phyloP scores from a whole-genome alignment of 92 coral and sea anemone genomes.

The Galaxea fascicularis region DNA sequence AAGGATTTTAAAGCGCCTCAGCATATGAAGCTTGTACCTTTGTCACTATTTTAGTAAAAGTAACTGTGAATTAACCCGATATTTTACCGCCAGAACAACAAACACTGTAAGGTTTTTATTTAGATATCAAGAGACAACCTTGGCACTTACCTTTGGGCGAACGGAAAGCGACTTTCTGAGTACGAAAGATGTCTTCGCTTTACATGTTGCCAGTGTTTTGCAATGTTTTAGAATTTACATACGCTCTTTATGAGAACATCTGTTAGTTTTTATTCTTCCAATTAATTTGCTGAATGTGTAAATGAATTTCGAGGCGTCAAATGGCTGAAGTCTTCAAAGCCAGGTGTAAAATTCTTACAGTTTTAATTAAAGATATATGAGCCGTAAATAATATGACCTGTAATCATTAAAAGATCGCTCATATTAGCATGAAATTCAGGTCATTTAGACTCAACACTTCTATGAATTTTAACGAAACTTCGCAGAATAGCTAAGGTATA shows the following conservation, averaged over 20 bases:
- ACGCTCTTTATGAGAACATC: neutral
- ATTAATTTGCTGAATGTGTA: conserved; percentile 1
- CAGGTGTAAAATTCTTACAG: conserved; percentile 16
- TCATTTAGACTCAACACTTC: no score
- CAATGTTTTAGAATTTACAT: neutral
- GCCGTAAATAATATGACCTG: no score
- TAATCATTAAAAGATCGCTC: no score
- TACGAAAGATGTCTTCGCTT: neutral
- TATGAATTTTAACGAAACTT: no score
- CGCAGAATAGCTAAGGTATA: no score
- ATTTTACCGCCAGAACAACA: no score
- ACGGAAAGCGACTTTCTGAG: neutral
- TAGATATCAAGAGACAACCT: neutral
- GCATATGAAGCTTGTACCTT: no score
- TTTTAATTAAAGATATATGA: no score
- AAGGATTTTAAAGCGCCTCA: no score
- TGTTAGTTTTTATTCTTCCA: conserved; percentile 29
- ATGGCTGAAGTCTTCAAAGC: neutral
- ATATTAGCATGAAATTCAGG: no score
- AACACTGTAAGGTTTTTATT: neutral
- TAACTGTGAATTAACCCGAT: neutral
- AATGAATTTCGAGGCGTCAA: conserved; percentile 27
- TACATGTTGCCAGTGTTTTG: neutral
- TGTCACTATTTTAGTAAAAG: no score
- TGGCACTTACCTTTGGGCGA: neutral